These are phyloP conservation scores for Yponomeuta plumbellus DNA, from an alignment of 2,888 invertebrate species.

Conservation along the genomic window DNA sequence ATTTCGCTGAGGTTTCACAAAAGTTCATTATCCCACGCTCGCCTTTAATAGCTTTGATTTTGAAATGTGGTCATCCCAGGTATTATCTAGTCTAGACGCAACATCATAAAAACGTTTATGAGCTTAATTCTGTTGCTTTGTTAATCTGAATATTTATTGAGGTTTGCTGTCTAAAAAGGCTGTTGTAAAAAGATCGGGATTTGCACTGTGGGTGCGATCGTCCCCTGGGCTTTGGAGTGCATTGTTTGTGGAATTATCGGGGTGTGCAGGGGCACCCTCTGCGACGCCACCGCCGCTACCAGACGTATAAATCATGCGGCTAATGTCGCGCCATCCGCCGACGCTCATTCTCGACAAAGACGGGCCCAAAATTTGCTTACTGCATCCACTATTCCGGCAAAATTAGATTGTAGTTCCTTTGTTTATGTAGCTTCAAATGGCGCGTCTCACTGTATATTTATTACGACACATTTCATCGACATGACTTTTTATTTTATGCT, in stretches of 20 bases:
- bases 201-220: slow-evolving; percentile 33
- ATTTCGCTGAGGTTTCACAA: not conserved
- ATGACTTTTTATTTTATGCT: not conserved
- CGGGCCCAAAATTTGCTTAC: slow-evolving; percentile 21
- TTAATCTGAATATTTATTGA: slow-evolving; percentile 50
- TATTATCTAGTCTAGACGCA: not conserved
- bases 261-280: slow-evolving; percentile 25
- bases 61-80: slow-evolving; percentile 1
- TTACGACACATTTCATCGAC: not conserved
- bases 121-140: slow-evolving; percentile 24
- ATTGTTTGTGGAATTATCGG: slow-evolving; percentile 62
- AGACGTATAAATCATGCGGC: slow-evolving; percentile 71
- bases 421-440: not conserved
- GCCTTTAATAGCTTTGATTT: not conserved
- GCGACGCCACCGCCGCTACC: slow-evolving; percentile 38
- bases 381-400: slow-evolving; percentile 7
- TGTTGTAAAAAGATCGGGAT: slow-evolving; percentile 26
- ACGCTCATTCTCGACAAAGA: slow-evolving; percentile 29
- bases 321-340: slow-evolving; percentile 70
- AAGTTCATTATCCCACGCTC: not conserved
- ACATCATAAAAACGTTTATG: not conserved
- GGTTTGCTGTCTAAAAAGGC: slow-evolving; percentile 26
- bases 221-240: slow-evolving; percentile 54
- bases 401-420: slow-evolving; percentile 7
- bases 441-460: not conserved